Base-by-base conservation (phyloP, 2,113 vertebrate genomes). In the Ramphastos sulfuratus region DNA sequence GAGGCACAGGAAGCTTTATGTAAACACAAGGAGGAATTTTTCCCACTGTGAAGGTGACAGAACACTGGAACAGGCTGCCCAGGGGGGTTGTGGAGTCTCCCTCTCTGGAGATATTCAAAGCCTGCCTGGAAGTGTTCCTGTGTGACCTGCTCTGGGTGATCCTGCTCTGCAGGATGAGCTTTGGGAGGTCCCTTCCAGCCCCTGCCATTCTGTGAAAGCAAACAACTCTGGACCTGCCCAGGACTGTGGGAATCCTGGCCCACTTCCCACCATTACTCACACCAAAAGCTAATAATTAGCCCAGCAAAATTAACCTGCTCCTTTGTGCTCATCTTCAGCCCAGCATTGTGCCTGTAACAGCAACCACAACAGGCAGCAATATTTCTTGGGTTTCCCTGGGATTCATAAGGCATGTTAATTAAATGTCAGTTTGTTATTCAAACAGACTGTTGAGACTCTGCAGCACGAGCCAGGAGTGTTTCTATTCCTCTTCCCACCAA, bases 351-450 rank as follows among this genome's bases (percentile, higher is more conserved):
- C 4, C 1, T 52, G 48, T 18, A 50, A 58, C 64, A 44, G 71
- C 64, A 10, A 6, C 4, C 2, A 2, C 3, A 71, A 48, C 66
- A 10, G 3, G 66, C 72, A 44, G 67, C 67, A 71, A 50, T 52
- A 61, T 59, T 85, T 82, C 83, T 42, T 58, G 67, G n/a, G 11
- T 64, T 94, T 96, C 82, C 89, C 72, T 52, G 73, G 77, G 72
- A 80, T 74, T 52, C 87, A 60, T 65, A 91, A 74, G 18, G 7
- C 37, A 1, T 20, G 52, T 54, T 85, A 92, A 85, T 87, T 82
- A 94, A 95, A 89, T 31, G 44, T 25, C 72, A 56, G 60, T 64
- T 94, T 58, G 67, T 94, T 94, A 89, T 55, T 84, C 73, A 80
- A 75, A 82, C 70, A 61, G 79, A 93, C 48, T 84, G 21, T 16